Evolutionary conservation across 2,113 vertebrate genomes (phyloP).

Genomic region (Leptodactylus fuscus): DNA sequence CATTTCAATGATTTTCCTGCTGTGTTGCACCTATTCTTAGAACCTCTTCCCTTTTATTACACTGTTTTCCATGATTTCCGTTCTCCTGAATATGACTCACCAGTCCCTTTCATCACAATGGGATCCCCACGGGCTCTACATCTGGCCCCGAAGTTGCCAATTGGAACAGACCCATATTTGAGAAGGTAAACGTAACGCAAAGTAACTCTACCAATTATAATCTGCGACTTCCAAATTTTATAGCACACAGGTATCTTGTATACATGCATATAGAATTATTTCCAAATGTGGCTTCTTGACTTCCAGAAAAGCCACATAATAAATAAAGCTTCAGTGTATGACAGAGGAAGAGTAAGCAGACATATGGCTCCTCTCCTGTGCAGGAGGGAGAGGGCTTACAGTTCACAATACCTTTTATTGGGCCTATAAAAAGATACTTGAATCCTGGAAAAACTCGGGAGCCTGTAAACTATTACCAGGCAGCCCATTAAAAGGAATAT

Average conservation of each 20-base stretch:
- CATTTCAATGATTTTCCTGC: conserved; percentile 24
- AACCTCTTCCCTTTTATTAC: conserved; percentile 6
- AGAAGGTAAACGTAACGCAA: conserved; percentile 39
- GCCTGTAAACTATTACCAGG: conserved; percentile 7
- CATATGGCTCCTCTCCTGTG: conserved; percentile 4
- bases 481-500: neutral
- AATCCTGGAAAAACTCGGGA: conserved; percentile 25
- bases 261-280: conserved; percentile 19
- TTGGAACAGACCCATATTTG: neutral
- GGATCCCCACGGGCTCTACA: conserved; percentile 20
- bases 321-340: conserved; percentile 11
- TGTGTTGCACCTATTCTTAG: conserved; percentile 44
- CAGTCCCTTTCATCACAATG: neutral
- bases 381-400: neutral
- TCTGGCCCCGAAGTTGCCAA: conserved; percentile 13
- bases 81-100: conserved; percentile 22
- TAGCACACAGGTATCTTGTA: conserved; percentile 46
- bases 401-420: conserved; percentile 32
- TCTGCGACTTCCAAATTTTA: conserved; percentile 36
- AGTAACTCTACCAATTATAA: conserved; percentile 41
- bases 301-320: conserved; percentile 47
- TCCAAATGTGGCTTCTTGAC: conserved; percentile 45
- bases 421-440: conserved; percentile 15
- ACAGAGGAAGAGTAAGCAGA: conserved; percentile 13
- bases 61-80: conserved; percentile 3